phyloP scores from a whole-genome alignment of 2,113 vertebrate genomes.

The Rostratula benghalensis region DNA sequence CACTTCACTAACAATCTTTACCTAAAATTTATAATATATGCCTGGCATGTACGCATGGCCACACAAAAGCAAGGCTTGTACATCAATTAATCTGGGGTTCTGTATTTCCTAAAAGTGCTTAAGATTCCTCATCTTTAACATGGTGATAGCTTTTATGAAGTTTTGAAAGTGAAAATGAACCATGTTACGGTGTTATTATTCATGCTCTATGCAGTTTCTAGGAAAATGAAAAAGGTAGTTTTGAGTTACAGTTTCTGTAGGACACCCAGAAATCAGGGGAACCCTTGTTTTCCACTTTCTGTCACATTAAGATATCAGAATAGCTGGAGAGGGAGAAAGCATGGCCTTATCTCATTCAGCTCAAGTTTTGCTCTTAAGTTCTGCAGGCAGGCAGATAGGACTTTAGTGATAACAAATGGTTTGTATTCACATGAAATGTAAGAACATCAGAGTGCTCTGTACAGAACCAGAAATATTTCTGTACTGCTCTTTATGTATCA shows the following conservation, averaged over 20 bases:
- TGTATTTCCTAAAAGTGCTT: background rate
- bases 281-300: background rate
- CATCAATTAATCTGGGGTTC: background rate
- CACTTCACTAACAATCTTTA: background rate
- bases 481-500: background rate
- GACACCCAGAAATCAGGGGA: background rate
- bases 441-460: background rate
- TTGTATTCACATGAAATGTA: background rate
- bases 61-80: background rate
- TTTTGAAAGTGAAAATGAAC: background rate
- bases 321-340: background rate
- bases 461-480: background rate
- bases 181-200: background rate
- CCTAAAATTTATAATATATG: background rate
- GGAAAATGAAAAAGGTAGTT: background rate
- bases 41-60: background rate
- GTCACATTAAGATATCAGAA: background rate
- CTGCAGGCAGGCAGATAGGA: background rate
- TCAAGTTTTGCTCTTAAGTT: background rate
- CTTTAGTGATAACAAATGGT: background rate
- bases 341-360: background rate
- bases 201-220: background rate
- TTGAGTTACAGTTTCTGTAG: background rate
- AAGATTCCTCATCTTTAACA: background rate
- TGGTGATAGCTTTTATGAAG: background rate